Evolutionary conservation across 2,113 vertebrate species (phyloP).

Genomic region (Aegotheles bennettii): DNA sequence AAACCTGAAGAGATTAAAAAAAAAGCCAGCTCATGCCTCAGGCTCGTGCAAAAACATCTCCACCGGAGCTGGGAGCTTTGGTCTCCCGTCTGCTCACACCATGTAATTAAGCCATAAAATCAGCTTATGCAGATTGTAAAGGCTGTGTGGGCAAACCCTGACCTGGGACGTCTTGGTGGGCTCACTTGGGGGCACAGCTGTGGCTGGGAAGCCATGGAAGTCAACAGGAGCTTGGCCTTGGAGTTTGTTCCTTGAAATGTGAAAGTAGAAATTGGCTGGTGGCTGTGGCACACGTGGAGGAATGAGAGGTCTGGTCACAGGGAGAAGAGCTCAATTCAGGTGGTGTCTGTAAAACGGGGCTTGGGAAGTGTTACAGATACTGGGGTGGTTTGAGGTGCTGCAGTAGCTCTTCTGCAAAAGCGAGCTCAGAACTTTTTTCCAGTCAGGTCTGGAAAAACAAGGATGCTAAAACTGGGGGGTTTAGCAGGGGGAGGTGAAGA

Average conservation of each 20-base stretch:
- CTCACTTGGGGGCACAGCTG: neutral
- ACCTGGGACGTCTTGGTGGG: neutral
- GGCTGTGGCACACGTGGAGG: neutral
- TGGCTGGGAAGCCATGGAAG: neutral
- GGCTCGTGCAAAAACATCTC: neutral
- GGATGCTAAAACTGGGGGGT: neutral
- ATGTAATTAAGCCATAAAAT: neutral
- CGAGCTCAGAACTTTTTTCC: neutral
- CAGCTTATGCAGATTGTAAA: neutral
- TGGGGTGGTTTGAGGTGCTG: neutral
- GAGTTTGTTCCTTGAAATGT: neutral
- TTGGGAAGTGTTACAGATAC: neutral
- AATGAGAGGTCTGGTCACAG: neutral
- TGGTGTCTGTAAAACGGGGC: neutral
- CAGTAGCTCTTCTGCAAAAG: neutral
- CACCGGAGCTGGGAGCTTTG: neutral
- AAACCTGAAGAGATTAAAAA: neutral
- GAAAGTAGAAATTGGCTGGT: rapidly evolving
- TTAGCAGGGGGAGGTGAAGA: neutral
- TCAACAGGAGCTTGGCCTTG: neutral
- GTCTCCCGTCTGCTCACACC: neutral
- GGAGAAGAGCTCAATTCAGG: neutral
- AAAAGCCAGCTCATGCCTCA: neutral
- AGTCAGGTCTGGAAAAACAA: neutral
- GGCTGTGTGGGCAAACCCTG: neutral